A percentile compares a stretch with the other conserved stretches of the same genome.
phyloP scores from a whole-genome alignment of 2,113 vertebrate genomes.

The Microtus pennsylvanicus region DNA sequence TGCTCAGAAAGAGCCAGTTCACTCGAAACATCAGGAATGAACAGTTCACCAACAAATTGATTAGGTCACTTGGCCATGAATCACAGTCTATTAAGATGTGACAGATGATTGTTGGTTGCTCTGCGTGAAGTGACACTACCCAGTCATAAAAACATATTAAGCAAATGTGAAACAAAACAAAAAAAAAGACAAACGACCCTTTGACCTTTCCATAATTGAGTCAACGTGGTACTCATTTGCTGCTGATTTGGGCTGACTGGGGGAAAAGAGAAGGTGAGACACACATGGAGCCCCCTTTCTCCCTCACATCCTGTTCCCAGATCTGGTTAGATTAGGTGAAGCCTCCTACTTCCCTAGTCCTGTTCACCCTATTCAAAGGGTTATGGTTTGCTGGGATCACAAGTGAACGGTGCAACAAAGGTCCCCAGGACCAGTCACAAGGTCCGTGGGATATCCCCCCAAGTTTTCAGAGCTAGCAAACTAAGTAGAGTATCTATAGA shows the following conservation, averaged over 20 bases:
- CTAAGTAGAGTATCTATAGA: neutral
- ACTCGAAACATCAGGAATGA: neutral
- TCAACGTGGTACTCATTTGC: neutral
- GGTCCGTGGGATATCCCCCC: neutral
- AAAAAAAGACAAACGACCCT: neutral
- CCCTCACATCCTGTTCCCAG: neutral
- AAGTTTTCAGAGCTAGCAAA: neutral
- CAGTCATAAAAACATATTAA: constrained; percentile 9
- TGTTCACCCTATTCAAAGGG: neutral
- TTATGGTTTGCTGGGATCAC: neutral
- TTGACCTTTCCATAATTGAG: constrained; percentile 13
- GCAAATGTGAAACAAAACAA: constrained; percentile 5
- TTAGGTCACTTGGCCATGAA: neutral
- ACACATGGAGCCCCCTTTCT: neutral
- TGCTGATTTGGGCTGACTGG: neutral
- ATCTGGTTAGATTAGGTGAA: neutral
- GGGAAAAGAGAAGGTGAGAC: neutral
- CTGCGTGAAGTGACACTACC: neutral
- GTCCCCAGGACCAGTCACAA: neutral
- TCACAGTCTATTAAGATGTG: constrained; percentile 35
- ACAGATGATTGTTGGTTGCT: constrained; percentile 4
- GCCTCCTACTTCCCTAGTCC: neutral
- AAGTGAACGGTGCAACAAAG: neutral
- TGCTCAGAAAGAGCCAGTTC: neutral
- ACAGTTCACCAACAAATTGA: constrained; percentile 18